A percentile compares a stretch with the other conserved stretches of the same genome.
Evolutionary conservation across 2,797 vertebrate genomes (phyloP).

Genomic region (Macroramphosus scolopax): DNA sequence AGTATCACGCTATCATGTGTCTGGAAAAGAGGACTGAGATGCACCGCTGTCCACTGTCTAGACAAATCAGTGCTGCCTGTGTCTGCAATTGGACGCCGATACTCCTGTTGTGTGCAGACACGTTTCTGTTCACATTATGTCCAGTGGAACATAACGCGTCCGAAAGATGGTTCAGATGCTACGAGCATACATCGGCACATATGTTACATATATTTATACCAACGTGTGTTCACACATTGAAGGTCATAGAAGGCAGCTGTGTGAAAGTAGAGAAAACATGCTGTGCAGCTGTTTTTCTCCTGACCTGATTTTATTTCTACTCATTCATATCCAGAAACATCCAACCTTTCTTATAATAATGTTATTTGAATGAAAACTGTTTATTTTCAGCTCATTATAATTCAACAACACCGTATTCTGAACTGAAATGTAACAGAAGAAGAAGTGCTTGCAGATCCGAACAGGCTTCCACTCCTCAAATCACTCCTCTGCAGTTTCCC

Average conservation of each 20-base stretch:
- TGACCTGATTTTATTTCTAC: too few relatives aligned
- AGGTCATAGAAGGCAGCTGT: background rate
- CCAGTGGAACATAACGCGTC: constrained; percentile 12
- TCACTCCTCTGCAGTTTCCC: too few relatives aligned
- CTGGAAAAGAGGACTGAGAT: constrained; percentile 48
- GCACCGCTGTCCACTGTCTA: constrained; percentile 39
- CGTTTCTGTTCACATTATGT: constrained; percentile 10
- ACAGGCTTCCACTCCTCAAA: too few relatives aligned
- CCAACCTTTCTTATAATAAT: too few relatives aligned
- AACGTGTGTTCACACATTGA: background rate
- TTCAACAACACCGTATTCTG: too few relatives aligned
- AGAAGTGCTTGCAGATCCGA: too few relatives aligned
- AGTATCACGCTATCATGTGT: constrained; percentile 35
- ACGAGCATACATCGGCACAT: constrained; percentile 11
- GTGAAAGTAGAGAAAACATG: background rate
- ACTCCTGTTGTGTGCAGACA: constrained; percentile 25
- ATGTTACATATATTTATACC: constrained; percentile 15
- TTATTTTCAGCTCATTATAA: too few relatives aligned
- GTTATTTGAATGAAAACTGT: too few relatives aligned
- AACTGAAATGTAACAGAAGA: too few relatives aligned
- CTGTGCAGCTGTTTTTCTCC: too few relatives aligned
- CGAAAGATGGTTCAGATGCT: constrained; percentile 8
- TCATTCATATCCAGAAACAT: too few relatives aligned
- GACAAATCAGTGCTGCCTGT: constrained; percentile 36
- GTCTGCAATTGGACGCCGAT: constrained; percentile 22